Conservation (phyloP, 2,113 vertebrate genomes). For the Myotis davidii region DNA sequence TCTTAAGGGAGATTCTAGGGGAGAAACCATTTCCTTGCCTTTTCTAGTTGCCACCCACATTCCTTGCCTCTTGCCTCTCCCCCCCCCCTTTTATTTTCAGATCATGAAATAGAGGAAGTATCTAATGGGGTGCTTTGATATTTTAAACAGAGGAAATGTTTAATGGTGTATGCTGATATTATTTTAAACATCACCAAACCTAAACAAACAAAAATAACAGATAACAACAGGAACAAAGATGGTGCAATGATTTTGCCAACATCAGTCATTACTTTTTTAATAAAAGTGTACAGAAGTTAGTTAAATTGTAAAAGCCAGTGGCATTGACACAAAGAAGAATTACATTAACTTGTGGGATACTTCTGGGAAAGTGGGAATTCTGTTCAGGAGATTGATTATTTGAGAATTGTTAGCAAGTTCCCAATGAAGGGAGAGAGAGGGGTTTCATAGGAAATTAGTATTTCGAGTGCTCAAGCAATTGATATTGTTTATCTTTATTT, state of each 20-base stretch:
- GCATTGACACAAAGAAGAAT: background rate
- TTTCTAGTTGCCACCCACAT: background rate
- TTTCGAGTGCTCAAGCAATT: constrained; percentile 1
- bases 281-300: constrained; percentile 43
- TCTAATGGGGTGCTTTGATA: too few species aligned
- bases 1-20: background rate
- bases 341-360: background rate
- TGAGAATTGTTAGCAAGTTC: background rate
- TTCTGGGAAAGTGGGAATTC: background rate
- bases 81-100: too few species aligned
- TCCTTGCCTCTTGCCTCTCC: background rate
- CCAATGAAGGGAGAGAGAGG: background rate
- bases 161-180: background rate
- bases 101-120: too few species aligned
- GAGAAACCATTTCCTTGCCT: background rate
- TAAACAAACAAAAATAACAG: background rate
- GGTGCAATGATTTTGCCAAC: background rate
- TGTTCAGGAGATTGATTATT: background rate
- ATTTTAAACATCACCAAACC: background rate
- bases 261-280: constrained; percentile 21
- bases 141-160: background rate
- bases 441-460: constrained; percentile 45
- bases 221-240: constrained; percentile 5
- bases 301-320: background rate
- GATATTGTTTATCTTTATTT: constrained; percentile 21